phyloP scores from a whole-genome alignment of 2,797 vertebrate species.

The Cephalopachus bancanus region DNA sequence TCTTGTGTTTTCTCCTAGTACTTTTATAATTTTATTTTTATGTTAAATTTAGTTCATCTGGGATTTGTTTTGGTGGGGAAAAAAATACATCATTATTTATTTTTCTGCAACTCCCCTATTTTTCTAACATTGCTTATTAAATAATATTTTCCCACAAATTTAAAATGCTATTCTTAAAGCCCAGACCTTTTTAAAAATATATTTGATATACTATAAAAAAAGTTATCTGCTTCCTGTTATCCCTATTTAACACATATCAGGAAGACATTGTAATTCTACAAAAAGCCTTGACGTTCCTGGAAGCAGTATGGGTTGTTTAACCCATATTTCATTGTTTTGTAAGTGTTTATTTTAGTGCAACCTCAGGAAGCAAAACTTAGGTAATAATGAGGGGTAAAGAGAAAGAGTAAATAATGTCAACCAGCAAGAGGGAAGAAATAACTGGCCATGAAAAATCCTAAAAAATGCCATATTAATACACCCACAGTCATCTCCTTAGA shows the following conservation, averaged over 20 bases:
- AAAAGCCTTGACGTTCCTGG: background rate
- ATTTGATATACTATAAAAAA: slow-evolving; percentile 7
- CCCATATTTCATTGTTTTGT: background rate
- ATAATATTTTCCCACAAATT: background rate
- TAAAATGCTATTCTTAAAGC: background rate
- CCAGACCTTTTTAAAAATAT: background rate
- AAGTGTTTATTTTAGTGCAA: slow-evolving; percentile 15
- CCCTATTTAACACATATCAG: background rate
- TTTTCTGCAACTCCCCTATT: background rate
- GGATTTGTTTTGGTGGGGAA: background rate
- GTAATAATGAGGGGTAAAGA: background rate
- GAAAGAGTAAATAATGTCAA: background rate
- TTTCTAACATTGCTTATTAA: background rate
- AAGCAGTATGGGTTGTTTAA: background rate
- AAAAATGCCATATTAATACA: background rate
- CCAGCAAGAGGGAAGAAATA: background rate
- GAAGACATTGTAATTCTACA: background rate
- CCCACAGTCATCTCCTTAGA: background rate
- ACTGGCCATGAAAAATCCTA: background rate
- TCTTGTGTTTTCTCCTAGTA: background rate
- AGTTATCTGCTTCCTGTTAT: background rate
- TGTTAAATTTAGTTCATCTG: background rate
- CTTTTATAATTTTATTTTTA: background rate
- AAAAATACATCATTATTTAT: background rate
- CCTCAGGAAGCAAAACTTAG: background rate